These are phyloP conservation scores for Gallinago nigripennis DNA, from an alignment of 2,797 vertebrate species.

Conservation along the genomic window DNA sequence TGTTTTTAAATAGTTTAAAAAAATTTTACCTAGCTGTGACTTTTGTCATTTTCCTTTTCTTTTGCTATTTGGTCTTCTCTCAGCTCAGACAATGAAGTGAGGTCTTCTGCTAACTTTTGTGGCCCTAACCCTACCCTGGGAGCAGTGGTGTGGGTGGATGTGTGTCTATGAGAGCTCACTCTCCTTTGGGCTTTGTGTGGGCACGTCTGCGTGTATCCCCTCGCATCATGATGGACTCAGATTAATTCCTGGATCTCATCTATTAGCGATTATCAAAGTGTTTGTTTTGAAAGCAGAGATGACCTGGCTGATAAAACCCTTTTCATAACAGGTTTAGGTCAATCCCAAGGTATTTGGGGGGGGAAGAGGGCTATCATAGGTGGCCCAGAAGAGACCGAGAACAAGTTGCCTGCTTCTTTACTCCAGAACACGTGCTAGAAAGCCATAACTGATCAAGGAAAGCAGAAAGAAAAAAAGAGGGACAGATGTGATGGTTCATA, in stretches of 20 bases:
- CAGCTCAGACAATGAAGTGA: not conserved
- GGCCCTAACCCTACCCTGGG: not conserved
- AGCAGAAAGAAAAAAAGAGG: not conserved
- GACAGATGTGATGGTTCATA: accelerated
- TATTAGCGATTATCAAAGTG: not conserved
- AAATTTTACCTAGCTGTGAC: not conserved
- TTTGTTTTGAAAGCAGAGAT: not conserved
- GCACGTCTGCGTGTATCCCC: accelerated
- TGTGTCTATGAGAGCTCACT: not conserved
- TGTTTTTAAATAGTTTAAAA: not conserved
- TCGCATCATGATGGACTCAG: not conserved
- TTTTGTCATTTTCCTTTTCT: not conserved
- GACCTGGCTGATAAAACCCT: not conserved
- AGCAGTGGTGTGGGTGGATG: not conserved
- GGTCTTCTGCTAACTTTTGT: not conserved
- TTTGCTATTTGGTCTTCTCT: not conserved
- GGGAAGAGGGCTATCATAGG: not conserved
- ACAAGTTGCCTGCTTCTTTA: not conserved
- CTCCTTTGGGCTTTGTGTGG: accelerated
- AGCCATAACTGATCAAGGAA: not conserved
- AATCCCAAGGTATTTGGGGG: accelerated
- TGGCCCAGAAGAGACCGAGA: not conserved
- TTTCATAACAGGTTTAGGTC: not conserved
- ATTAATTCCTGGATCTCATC: not conserved
- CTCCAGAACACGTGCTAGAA: not conserved